phyloP scores from a whole-genome alignment of 1,140 invertebrate genomes.

The Gryllus bimaculatus region DNA sequence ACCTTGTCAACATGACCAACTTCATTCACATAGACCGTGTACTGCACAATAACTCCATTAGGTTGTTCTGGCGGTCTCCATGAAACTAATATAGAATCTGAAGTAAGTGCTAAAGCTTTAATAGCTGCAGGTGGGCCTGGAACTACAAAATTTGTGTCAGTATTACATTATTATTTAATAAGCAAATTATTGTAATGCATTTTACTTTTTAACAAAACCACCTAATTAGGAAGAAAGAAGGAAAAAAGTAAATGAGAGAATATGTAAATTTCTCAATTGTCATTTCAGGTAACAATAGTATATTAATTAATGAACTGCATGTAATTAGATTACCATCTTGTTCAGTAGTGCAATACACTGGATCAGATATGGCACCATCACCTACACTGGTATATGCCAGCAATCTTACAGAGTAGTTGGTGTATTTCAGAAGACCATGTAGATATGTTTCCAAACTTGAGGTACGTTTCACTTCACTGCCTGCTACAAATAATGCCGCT shows the following conservation, averaged over 20 bases:
- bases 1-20: not conserved
- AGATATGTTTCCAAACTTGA: constrained; percentile 58
- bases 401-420: constrained; percentile 73
- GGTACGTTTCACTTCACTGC: constrained; percentile 52
- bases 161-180: no score
- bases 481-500: not conserved
- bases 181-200: no score
- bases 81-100: constrained; percentile 68
- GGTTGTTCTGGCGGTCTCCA: constrained; percentile 69
- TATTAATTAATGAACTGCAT: not conserved
- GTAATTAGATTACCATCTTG: constrained; percentile 43
- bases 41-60: constrained; percentile 72
- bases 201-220: no score
- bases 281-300: no score
- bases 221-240: no score
- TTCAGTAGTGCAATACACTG: constrained; percentile 64
- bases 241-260: no score
- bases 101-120: constrained; percentile 66
- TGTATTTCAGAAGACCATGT: constrained; percentile 56
- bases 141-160: constrained; percentile 46
- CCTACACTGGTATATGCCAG: constrained; percentile 70
- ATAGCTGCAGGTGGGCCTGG: constrained; percentile 71
- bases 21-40: constrained; percentile 58
- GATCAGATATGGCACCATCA: constrained; percentile 60
- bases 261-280: no score